A percentile compares a stretch with the other conserved stretches of the same genome.
phyloP scores from a whole-genome alignment of 35 echinoderm and acorn worm genomes.

The Apostichopus parvimensis region DNA sequence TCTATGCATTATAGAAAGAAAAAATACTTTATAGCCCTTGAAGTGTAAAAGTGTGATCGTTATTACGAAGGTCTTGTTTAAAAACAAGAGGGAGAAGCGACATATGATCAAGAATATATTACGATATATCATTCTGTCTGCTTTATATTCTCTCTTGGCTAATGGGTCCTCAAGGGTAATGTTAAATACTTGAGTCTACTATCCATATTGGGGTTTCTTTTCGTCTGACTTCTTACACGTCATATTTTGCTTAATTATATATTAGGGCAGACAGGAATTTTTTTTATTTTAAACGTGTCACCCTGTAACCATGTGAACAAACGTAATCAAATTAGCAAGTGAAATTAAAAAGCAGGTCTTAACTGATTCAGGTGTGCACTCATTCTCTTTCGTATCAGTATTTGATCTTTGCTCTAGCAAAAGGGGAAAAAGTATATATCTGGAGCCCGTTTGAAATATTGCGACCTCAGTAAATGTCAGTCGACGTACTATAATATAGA shows the following conservation, averaged over 20 bases:
- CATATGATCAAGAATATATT: conserved; percentile 8
- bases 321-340: not conserved
- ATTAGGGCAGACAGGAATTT: not conserved
- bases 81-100: not conserved
- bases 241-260: not conserved
- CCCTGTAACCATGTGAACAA: not conserved
- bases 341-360: not conserved
- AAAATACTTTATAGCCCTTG: conserved; percentile 9
- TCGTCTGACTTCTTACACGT: not conserved
- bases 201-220: not conserved
- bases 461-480: too few species aligned
- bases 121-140: conserved; percentile 3
- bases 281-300: not conserved
- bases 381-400: too few species aligned
- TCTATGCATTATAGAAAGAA: not conserved
- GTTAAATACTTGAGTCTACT: not conserved
- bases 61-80: conserved; percentile 9
- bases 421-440: too few species aligned
- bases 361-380: not conserved
- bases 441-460: too few species aligned
- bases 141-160: not conserved
- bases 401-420: too few species aligned
- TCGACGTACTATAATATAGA: too few species aligned
- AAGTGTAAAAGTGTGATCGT: conserved; percentile 13
- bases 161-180: conserved; percentile 12